phyloP scores from a whole-genome alignment of 1,140 invertebrate species.

The Metaphire vulgaris region DNA sequence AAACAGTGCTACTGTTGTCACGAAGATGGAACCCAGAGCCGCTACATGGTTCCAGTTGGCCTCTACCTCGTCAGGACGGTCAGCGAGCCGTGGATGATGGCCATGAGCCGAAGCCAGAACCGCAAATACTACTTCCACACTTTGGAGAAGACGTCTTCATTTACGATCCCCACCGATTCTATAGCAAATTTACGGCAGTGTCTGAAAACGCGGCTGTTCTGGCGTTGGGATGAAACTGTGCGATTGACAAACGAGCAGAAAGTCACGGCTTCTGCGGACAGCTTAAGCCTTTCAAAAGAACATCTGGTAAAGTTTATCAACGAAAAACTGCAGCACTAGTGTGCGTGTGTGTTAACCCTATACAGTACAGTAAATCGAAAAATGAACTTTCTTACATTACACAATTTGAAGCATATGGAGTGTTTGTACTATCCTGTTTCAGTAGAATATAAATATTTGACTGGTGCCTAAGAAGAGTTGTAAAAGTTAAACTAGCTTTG shows the following conservation, averaged over 20 bases:
- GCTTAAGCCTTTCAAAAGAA: not conserved
- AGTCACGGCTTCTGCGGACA: not conserved
- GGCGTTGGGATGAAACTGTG: conserved; percentile 14
- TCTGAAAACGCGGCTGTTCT: conserved; percentile 19
- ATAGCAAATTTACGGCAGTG: conserved; percentile 47
- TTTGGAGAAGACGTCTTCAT: conserved; percentile 44
- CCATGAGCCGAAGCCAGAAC: conserved; percentile 50
- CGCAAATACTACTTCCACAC: conserved; percentile 57
- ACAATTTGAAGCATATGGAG: too few species aligned
- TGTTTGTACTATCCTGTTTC: too few species aligned
- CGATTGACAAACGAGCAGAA: conserved; percentile 1
- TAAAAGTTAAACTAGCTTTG: too few species aligned
- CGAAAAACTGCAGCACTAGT: not conserved
- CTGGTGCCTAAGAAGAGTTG: too few species aligned
- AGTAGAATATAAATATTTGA: too few species aligned
- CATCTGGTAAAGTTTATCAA: not conserved
- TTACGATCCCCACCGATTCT: conserved; percentile 47
- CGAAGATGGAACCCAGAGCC: conserved; percentile 5
- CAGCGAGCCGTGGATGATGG: conserved; percentile 55
- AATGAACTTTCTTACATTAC: too few species aligned
- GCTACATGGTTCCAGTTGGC: conserved; percentile 15
- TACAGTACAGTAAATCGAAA: too few species aligned
- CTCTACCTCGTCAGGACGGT: conserved; percentile 18
- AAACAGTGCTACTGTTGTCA: conserved; percentile 15
- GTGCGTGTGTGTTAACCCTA: too few species aligned